Base-by-base conservation (phyloP, 2,888 invertebrate genomes). In the Troides helena region DNA sequence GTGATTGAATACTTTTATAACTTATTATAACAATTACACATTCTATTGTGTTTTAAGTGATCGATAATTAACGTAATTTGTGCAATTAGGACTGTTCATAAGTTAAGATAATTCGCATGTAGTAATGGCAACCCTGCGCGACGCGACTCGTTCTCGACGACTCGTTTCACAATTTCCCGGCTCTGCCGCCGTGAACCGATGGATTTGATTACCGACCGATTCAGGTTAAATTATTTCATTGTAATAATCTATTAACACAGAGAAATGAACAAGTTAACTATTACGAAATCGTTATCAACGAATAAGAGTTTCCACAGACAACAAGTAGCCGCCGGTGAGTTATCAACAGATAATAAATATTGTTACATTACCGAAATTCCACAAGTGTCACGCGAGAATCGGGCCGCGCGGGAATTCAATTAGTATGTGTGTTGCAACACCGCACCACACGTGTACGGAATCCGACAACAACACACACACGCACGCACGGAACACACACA, bases 381-480 rank as follows among this genome's bases (percentile, higher is more conserved):
- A 30, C 25, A 62, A 69, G 72, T 71, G 68, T 69, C 70, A 62
- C 70, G 68, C 65, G 61, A 30, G 68, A 77, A 75, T 75, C 72
- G 74, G 77, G 74, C 72, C 73, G 75, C 71, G 66, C 73, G 70
- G 73, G 74, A 72, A 74, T 77, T 77, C 72, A 67, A 63, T 59
- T 63, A 66, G 61, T 65, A 62, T 62, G 65, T 79, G 71, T 87
- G 85, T 89, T 83, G 90, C 85, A 89, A 90, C 80, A 10, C 43
- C 43, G 43, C 7, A 72, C 63, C 78, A 88, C 88, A 89, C 90
- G 88, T 86, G 89, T 84, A 81, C 74, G 77, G 77, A 85, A 87
- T 87, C 85, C 81, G 82, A 84, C 82, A 87, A 87, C 84, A 87
- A 89, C 87, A 87, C 86, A 85, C 77, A 21, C 21, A 21, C 21